phyloP scores from a whole-genome alignment of 2,888 invertebrate genomes.

The Acronicta psi region DNA sequence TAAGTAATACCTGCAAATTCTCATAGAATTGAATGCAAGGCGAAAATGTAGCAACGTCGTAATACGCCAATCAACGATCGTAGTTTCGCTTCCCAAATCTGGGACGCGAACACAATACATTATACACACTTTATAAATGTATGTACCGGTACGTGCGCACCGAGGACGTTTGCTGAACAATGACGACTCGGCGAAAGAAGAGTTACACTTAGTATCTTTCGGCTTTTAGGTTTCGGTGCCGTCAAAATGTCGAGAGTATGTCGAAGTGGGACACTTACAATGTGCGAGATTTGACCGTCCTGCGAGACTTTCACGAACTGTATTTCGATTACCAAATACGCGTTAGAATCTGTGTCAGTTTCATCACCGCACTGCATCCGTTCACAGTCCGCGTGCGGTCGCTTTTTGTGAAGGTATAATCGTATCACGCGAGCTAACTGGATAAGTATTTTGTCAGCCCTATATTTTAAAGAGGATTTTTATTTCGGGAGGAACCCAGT shows the following conservation, averaged over 20 bases:
- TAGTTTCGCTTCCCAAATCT: constrained; percentile 84
- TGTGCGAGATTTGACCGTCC: constrained; percentile 83
- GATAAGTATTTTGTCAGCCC: constrained; percentile 54
- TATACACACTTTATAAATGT: constrained; percentile 64
- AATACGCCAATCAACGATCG: constrained; percentile 84
- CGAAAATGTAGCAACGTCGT: constrained; percentile 85
- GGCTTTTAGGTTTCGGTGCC: constrained; percentile 84
- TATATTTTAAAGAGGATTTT: constrained; percentile 25
- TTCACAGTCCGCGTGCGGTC: constrained; percentile 74
- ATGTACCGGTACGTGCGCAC: constrained; percentile 73
- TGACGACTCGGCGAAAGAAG: constrained; percentile 75
- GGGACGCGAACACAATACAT: constrained; percentile 80
- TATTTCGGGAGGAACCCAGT: constrained; percentile 17
- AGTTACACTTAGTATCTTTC: constrained; percentile 74
- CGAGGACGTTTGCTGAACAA: constrained; percentile 72
- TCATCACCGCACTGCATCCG: constrained; percentile 87
- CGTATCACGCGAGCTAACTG: constrained; percentile 57
- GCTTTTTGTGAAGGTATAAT: constrained; percentile 71
- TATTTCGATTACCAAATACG: constrained; percentile 88
- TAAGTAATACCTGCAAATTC: constrained; percentile 81
- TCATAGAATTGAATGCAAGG: constrained; percentile 86
- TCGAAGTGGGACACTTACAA: constrained; percentile 83
- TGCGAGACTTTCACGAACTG: constrained; percentile 87
- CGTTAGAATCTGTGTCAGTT: constrained; percentile 89
- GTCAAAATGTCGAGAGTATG: constrained; percentile 81